phyloP scores from a whole-genome alignment of 2,888 invertebrate species.

The Chloroclystis v-ata region DNA sequence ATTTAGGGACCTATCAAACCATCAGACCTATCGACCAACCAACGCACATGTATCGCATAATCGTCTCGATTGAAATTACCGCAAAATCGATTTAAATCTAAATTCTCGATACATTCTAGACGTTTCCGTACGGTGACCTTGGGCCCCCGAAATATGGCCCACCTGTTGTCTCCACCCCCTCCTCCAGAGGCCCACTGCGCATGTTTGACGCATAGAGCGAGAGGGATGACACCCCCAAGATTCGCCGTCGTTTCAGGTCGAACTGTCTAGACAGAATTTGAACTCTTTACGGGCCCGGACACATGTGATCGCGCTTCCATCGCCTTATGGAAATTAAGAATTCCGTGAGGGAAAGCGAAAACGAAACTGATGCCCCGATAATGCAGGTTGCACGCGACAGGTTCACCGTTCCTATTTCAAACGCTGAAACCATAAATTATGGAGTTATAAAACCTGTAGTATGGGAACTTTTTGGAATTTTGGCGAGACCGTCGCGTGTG shows the following conservation, averaged over 20 bases:
- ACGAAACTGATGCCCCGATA: conserved; percentile 13
- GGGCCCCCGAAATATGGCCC: conserved; percentile 53
- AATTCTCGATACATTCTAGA: conserved; percentile 67
- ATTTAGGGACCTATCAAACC: too few species aligned
- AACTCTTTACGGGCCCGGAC: conserved; percentile 65
- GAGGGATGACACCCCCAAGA: conserved; percentile 46
- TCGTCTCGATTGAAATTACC: conserved; percentile 42
- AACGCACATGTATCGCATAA: not conserved
- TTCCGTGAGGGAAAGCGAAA: conserved; percentile 30
- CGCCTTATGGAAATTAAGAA: conserved; percentile 47
- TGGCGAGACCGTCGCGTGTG: conserved; percentile 16
- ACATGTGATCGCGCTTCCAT: conserved; percentile 41
- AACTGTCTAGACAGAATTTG: conserved; percentile 74
- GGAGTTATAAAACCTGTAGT: conserved; percentile 10
- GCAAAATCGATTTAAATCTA: conserved; percentile 63
- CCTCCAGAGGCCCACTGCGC: conserved; percentile 49
- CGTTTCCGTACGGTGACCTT: conserved; percentile 75
- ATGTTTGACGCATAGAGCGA: conserved; percentile 63
- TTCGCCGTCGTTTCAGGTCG: conserved; percentile 55
- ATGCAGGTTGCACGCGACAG: conserved; percentile 19
- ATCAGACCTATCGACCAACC: too few species aligned
- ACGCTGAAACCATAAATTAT: conserved; percentile 14
- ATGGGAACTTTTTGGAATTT: conserved; percentile 16
- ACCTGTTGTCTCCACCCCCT: conserved; percentile 61
- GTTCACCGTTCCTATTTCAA: conserved; percentile 18